phyloP scores from a whole-genome alignment of 35 echinoderm and acorn worm genomes.

The Ophioderma brevispina region DNA sequence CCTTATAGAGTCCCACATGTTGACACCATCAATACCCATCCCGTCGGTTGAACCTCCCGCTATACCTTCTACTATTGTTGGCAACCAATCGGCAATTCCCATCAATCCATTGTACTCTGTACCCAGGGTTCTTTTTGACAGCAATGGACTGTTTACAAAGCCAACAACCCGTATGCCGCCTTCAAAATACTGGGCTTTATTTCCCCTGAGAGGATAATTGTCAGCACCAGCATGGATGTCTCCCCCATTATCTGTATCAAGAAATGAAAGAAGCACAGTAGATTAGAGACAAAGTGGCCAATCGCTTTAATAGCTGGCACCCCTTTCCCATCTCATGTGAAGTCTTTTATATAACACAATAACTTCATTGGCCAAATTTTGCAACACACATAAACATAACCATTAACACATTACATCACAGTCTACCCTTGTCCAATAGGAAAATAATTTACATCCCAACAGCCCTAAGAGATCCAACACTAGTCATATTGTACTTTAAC shows the following conservation, averaged over 20 bases:
- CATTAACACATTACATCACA: no score
- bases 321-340: no score
- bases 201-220: background rate
- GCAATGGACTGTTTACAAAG: background rate
- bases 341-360: no score
- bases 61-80: background rate
- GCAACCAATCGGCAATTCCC: background rate
- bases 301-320: no score
- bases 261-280: no score
- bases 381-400: no score
- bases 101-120: background rate
- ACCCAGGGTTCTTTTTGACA: background rate
- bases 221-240: background rate
- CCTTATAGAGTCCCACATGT: background rate
- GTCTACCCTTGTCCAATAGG: no score
- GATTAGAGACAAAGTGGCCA: no score
- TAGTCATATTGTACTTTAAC: no score
- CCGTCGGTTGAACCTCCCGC: background rate
- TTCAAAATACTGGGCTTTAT: background rate
- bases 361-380: no score
- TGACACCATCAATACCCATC: background rate
- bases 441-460: no score
- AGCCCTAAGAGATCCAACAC: no score
- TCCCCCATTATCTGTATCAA: background rate
- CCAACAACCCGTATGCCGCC: background rate